Evolutionary conservation across 2,888 invertebrate species (phyloP).

Genomic region (Carcina quercana): DNA sequence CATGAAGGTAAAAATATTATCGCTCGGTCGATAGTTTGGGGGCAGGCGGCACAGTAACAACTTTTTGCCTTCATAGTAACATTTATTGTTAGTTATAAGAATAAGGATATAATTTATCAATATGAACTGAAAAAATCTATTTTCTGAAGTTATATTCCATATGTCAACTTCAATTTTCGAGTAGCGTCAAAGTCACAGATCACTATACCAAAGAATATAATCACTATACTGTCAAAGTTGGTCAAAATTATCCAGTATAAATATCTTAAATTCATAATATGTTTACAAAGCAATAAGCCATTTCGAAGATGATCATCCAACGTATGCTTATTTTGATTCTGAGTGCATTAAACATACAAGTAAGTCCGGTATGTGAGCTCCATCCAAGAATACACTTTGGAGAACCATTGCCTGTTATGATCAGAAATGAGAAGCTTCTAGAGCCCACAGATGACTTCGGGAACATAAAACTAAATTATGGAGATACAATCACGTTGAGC

Average conservation of each 20-base stretch:
- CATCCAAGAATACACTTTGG: slow-evolving; percentile 44
- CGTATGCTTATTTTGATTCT: slow-evolving; percentile 38
- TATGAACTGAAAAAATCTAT: too few relatives aligned
- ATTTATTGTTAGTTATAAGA: too few relatives aligned
- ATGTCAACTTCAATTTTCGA: too few relatives aligned
- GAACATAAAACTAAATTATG: slow-evolving; percentile 38
- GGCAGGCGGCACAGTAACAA: too few relatives aligned
- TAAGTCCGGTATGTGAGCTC: slow-evolving; percentile 35
- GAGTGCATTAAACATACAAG: slow-evolving; percentile 38
- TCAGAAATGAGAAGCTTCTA: slow-evolving; percentile 39
- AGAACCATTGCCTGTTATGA: slow-evolving; percentile 48
- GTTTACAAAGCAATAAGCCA: not conserved
- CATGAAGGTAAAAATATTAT: too few relatives aligned
- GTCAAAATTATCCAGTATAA: slow-evolving; percentile 1
- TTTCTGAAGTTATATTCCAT: too few relatives aligned
- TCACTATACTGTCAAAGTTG: not conserved
- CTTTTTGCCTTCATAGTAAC: too few relatives aligned
- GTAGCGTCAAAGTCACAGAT: too few relatives aligned
- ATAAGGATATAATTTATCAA: too few relatives aligned
- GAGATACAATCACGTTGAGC: slow-evolving; percentile 45
- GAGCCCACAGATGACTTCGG: slow-evolving; percentile 49
- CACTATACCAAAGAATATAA: too few relatives aligned
- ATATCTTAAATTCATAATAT: not conserved
- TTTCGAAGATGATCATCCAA: slow-evolving; percentile 31
- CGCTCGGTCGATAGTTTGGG: too few relatives aligned